Conservation (phyloP, 2,113 vertebrate species). For the human region GRCh38 chr14:79089001-79089500, state of each 20-base stretch:
- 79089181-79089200: neutral
- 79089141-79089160: neutral
- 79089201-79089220: neutral
- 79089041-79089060: no score
- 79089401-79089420: neutral
- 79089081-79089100: neutral
- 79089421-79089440: neutral
- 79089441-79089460: neutral
- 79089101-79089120: neutral
- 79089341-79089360: neutral
- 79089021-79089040: neutral
- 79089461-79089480: neutral
- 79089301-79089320: neutral
- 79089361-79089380: slow-evolving; percentile 10
- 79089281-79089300: neutral
- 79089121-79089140: neutral
- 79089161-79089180: neutral
- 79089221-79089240: neutral
- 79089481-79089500: neutral
- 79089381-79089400: neutral
- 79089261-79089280: neutral
- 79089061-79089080: neutral
- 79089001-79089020: neutral
- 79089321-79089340: neutral
- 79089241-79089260: neutral